Conservation (phyloP, 2,888 invertebrate species). For the Athalia rosae region DNA sequence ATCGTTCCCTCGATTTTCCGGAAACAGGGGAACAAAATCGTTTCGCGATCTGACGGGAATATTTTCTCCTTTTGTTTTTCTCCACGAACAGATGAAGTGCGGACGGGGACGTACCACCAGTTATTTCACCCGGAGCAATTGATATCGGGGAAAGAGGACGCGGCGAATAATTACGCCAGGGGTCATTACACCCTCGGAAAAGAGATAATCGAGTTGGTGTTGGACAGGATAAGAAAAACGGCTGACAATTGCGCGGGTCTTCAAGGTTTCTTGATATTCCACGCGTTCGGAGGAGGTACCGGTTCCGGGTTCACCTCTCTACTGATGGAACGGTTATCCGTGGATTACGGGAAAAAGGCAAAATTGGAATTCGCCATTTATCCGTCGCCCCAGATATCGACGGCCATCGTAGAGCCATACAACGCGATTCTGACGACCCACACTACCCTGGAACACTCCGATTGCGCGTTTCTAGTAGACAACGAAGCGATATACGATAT, state of each 20-base stretch:
- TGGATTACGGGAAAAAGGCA: conserved; percentile 81
- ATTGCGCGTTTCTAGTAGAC: conserved; percentile 79
- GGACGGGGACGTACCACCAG: conserved; percentile 78
- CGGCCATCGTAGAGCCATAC: conserved; percentile 91
- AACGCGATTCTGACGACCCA: conserved; percentile 95
- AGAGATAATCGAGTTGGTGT: conserved; percentile 77
- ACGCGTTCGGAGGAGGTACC: conserved; percentile 79
- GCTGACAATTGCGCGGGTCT: conserved; percentile 77
- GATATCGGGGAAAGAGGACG: conserved; percentile 83
- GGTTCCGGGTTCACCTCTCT: conserved; percentile 81
- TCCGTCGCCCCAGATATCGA: conserved; percentile 85
- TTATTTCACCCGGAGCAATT: conserved; percentile 82
- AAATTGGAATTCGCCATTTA: conserved; percentile 81
- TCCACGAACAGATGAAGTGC: conserved; percentile 73
- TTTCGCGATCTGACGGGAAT: not conserved
- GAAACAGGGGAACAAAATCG: not conserved
- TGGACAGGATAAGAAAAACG: conserved; percentile 76
- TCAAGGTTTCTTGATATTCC: conserved; percentile 80
- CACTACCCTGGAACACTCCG: conserved; percentile 83
- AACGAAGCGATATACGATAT: conserved; percentile 76
- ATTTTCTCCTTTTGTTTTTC: conserved; percentile 9
- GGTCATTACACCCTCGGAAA: conserved; percentile 81
- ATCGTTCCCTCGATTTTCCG: not conserved
- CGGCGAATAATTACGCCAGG: conserved; percentile 82
- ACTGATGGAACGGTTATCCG: conserved; percentile 80